Base-by-base conservation (phyloP, 2,888 invertebrate genomes). In the Strigamia transsilvanica region DNA sequence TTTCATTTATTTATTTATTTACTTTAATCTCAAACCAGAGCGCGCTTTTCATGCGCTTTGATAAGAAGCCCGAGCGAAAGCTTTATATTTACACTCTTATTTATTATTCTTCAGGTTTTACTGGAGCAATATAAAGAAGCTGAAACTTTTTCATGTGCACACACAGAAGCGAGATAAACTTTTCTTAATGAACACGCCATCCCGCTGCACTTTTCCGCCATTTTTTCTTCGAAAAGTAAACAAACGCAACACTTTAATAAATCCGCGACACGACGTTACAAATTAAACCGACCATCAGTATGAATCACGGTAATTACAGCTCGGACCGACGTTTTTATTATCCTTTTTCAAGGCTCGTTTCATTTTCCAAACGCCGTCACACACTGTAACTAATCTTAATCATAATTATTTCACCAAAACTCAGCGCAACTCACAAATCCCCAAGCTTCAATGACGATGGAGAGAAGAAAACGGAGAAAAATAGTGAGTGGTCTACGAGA, bases 81-180 rank as follows among this genome's bases (percentile, higher is more conserved):
- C 32, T 73, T 73, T 73, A 73, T 73, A 73, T 73, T 73, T 73
- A 32, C 32, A 73, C 73, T 32, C 27, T 73, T 73, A 73, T 73
- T 32, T 32, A 32, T 73, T 73, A 73, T 73, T 32, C 32, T 32
- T 73, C 2, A 2, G 73, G 13, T 5, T n/a, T 32, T 32, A 73
- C 0, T n/a, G n/a, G 7, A 23, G 32, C 32, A 15, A 73, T 73
- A 73, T 73, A 73, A 73, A 73, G 32, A 73, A 73, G 73, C 32
- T 12, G 32, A 73, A 73, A 73, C 9, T 73, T 73, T 73, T 73
- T 73, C 13, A 73, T 13, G 27, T 66, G 66, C 32, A 32, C 12
- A 73, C 73, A 73, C 32, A 73, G 73, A 73, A 73, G 73, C 73
- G 5, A 12, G n/a, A 27, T 27, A 73, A 73, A 73, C 27, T 73